phyloP scores from a whole-genome alignment of 1,140 invertebrate species.

The Orius laevigatus region DNA sequence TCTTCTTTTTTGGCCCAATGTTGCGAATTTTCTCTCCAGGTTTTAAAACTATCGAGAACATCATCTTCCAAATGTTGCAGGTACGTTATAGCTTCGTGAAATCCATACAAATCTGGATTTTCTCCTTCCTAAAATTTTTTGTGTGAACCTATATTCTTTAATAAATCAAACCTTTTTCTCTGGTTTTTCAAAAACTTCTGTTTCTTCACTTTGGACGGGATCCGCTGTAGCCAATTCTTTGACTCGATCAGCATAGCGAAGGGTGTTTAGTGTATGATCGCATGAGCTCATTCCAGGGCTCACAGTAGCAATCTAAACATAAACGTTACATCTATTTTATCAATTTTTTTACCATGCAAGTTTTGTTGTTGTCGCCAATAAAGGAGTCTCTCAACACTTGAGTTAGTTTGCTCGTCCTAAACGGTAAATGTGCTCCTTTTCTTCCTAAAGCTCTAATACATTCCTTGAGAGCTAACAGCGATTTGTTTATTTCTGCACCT shows the following conservation, averaged over 20 bases:
- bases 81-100: slow-evolving; percentile 89
- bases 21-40: slow-evolving; percentile 54
- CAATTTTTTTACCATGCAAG: slow-evolving; percentile 64
- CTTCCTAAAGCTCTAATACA: slow-evolving; percentile 91
- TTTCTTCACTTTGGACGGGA: slow-evolving; percentile 25
- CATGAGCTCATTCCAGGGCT: slow-evolving; percentile 87
- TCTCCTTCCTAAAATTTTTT: slow-evolving; percentile 55
- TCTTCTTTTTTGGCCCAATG: slow-evolving; percentile 51
- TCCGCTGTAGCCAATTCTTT: slow-evolving; percentile 62
- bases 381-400: slow-evolving; percentile 96
- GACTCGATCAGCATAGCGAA: slow-evolving; percentile 90
- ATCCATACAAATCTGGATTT: slow-evolving; percentile 81
- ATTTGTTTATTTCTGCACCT: slow-evolving; percentile 98
- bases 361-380: slow-evolving; percentile 93
- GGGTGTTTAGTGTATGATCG: slow-evolving; percentile 93
- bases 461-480: slow-evolving; percentile 89
- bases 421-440: slow-evolving; percentile 89
- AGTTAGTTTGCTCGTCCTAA: slow-evolving; percentile 92
- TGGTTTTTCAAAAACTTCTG: slow-evolving; percentile 17
- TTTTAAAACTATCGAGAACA: slow-evolving; percentile 82
- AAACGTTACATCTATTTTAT: slow-evolving; percentile 39
- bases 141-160: background rate
- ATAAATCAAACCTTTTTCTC: slow-evolving; percentile 5
- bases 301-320: slow-evolving; percentile 40
- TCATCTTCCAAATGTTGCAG: slow-evolving; percentile 87